Evolutionary conservation across 1,140 invertebrate species (phyloP).

Genomic region (Nasonia giraulti): DNA sequence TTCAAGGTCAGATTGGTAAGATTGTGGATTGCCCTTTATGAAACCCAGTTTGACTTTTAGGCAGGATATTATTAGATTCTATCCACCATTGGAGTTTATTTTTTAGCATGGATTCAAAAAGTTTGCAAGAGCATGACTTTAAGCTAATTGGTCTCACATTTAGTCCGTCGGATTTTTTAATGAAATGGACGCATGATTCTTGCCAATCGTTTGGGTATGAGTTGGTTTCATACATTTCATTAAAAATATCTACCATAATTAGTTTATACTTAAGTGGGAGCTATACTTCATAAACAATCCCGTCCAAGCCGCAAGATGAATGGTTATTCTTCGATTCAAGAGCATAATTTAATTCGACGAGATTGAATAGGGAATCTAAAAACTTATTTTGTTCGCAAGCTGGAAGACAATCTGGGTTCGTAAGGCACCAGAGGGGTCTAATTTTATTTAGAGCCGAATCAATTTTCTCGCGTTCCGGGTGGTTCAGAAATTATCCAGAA

Average conservation of each 20-base stretch:
- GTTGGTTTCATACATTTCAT: not conserved
- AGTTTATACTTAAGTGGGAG: too few species aligned
- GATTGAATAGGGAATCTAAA: too few species aligned
- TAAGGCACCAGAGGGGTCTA: too few species aligned
- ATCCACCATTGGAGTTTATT: conserved; percentile 28
- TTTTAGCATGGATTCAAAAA: conserved; percentile 49
- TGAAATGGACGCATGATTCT: conserved; percentile 37
- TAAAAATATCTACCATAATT: too few species aligned
- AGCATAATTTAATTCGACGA: not conserved
- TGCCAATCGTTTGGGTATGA: conserved; percentile 10
- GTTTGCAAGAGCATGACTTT: conserved; percentile 36
- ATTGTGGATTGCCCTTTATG: not conserved
- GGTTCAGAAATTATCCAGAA: conserved; percentile 28
- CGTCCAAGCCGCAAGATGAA: conserved; percentile 21
- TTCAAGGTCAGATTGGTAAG: not conserved
- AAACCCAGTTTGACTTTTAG: conserved; percentile 18
- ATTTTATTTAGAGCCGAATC: too few species aligned
- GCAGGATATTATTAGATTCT: not conserved
- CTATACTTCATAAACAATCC: not conserved
- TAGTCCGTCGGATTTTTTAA: conserved; percentile 41
- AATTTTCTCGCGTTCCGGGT: too few species aligned
- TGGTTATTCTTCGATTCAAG: not conserved
- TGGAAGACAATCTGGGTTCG: too few species aligned
- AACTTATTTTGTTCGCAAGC: too few species aligned
- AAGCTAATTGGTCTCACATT: conserved; percentile 40